Evolutionary conservation across 35 echinoderm and acorn worm species (phyloP).

Genomic region (Nesometra sesokonis): DNA sequence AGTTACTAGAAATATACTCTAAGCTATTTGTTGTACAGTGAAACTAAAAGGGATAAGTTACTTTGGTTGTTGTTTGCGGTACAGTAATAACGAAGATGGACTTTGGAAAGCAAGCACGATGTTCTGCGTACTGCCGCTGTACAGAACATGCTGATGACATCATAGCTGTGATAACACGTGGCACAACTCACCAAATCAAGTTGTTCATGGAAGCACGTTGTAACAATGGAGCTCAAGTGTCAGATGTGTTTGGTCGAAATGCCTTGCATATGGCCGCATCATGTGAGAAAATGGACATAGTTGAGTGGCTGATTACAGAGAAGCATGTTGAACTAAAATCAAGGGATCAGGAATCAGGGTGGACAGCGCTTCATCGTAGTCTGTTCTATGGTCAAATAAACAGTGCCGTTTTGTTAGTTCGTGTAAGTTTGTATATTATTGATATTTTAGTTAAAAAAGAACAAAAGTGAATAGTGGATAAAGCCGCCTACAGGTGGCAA

Average conservation of each 20-base stretch:
- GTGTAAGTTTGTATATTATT: slow-evolving; percentile 32
- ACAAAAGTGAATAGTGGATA: too few species aligned
- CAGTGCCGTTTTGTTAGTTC: slow-evolving; percentile 65
- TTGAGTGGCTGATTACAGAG: slow-evolving; percentile 66
- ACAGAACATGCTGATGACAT: slow-evolving; percentile 54
- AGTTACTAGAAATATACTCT: too few species aligned
- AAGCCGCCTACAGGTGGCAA: too few species aligned
- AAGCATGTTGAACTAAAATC: slow-evolving; percentile 36
- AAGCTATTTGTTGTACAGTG: too few species aligned
- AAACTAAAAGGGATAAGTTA: too few species aligned
- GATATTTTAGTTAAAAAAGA: too few species aligned
- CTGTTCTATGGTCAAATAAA: slow-evolving; percentile 80
- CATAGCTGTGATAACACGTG: slow-evolving; percentile 65
- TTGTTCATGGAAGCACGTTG: slow-evolving; percentile 30
- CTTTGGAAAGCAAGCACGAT: background rate
- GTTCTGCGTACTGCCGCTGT: slow-evolving; percentile 63
- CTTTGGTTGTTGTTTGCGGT: background rate
- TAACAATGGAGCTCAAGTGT: slow-evolving; percentile 41
- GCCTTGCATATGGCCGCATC: slow-evolving; percentile 79
- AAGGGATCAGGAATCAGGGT: slow-evolving; percentile 76
- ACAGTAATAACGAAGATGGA: background rate
- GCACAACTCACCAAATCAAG: slow-evolving; percentile 58
- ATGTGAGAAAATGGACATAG: slow-evolving; percentile 53
- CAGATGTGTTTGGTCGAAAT: slow-evolving; percentile 51
- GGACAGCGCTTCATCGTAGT: slow-evolving; percentile 87